A percentile compares a stretch with the other conserved stretches of the same genome.
These are phyloP conservation scores for Philereme transversata DNA, from an alignment of 2,888 invertebrate species.

Conservation along the genomic window DNA sequence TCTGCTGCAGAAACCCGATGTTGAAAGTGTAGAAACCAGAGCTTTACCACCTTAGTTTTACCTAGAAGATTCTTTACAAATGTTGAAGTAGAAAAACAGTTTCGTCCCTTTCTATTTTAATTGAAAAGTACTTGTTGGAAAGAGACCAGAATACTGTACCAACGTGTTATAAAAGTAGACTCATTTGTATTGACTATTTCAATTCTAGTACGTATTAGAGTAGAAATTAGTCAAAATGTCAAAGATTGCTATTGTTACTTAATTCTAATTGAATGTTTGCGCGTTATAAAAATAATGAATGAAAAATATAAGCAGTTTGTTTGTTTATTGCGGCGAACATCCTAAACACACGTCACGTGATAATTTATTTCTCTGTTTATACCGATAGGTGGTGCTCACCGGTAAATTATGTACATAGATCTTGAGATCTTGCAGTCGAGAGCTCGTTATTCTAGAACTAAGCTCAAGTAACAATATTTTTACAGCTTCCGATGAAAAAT, in stretches of 20 bases:
- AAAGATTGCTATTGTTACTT: not conserved
- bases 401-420: no score
- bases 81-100: not conserved
- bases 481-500: no score
- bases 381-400: no score
- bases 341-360: no score
- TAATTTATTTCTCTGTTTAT: no score
- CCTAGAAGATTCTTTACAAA: not conserved
- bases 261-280: not conserved
- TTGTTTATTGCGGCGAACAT: no score
- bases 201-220: slow-evolving; percentile 7
- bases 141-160: not conserved
- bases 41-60: slow-evolving; percentile 22
- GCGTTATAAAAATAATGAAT: not conserved
- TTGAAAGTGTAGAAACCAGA: slow-evolving; percentile 11
- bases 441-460: no score
- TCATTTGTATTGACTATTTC: slow-evolving; percentile 1
- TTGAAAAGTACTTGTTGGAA: not conserved
- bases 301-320: not conserved
- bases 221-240: not conserved
- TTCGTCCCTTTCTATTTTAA: not conserved
- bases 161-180: no score
- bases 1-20: slow-evolving; percentile 27
- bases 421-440: no score
- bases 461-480: no score